Evolutionary conservation across 2,888 invertebrate genomes (phyloP), one percentile per base, ranked within the genome.

Genomic region (Aphidoletes aphidimyza): DNA sequence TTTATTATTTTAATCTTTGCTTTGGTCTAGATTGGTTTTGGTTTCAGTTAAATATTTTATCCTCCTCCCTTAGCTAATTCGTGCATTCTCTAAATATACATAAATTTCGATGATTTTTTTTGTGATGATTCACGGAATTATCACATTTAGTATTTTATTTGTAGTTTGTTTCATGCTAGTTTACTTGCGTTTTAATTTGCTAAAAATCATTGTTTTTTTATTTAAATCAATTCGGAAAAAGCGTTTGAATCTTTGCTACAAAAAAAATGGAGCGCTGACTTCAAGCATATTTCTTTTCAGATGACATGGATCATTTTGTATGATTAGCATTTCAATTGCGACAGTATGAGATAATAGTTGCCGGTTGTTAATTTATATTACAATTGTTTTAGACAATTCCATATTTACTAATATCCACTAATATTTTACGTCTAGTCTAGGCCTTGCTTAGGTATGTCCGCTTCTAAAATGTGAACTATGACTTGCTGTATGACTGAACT

Each of bases 61-160:
- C 2, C n/a, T n/a, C n/a, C n/a, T n/a, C n/a, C n/a, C n/a, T n/a
- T n/a, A n/a, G n/a, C n/a, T n/a, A 42, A 42, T 42, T 54, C 3
- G 22, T 54, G 22, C 17, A 22, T 54, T 54, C 17, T 22, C 11
- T 14, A 30, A 54, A 11, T 30, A 30, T 69, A 5, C 34, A 9
- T 30, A 19, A 11, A 11, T 9, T 69, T 69, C 17, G 30, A 30
- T 69, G 69, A 30, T 22, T 54, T 47, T 47, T 1, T 54, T 54
- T 69, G 26, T 69, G 30, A 69, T 69, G 30, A 69, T 69, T 69
- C 69, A 69, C 69, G 14, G 69, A 69, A 69, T 69, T 69, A 69
- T 69, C 69, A 22, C 19, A 47, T 17, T 47, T 5, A 47, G 47
- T 47, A 2, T n/a, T 22, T 6, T 69, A 30, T 30, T 6, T 69